These are phyloP conservation scores for Campoletis raptor DNA, from an alignment of 2,888 invertebrate genomes.

Conservation along the genomic window DNA sequence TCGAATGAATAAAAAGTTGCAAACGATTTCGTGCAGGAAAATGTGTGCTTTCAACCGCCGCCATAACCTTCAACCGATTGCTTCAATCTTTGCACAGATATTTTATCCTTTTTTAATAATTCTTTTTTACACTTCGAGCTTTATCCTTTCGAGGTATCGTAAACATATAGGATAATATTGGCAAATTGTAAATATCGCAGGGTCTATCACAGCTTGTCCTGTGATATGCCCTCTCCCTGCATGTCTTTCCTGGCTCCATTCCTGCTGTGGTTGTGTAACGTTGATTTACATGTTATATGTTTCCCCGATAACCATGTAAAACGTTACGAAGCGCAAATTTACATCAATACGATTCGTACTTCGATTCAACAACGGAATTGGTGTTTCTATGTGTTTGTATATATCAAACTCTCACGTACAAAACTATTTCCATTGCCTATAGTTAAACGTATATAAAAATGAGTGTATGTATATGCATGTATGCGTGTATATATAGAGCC, in stretches of 20 bases:
- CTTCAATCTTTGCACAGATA: background rate
- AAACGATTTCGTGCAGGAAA: background rate
- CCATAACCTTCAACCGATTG: background rate
- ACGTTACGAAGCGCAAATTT: conserved; percentile 48
- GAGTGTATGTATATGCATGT: background rate
- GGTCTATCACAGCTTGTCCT: conserved; percentile 69
- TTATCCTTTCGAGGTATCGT: conserved; percentile 64
- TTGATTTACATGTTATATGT: conserved; percentile 53
- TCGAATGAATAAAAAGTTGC: background rate
- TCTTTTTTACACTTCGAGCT: background rate
- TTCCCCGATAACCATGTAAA: conserved; percentile 52
- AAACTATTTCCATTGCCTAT: background rate
- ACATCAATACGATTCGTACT: conserved; percentile 16
- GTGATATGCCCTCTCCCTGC: conserved; percentile 2
- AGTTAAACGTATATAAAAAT: background rate
- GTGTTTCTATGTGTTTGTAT: background rate
- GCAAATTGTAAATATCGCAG: conserved; percentile 74
- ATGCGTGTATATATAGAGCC: background rate
- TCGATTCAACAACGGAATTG: conserved; percentile 33
- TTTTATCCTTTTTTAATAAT: background rate
- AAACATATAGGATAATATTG: conserved; percentile 67
- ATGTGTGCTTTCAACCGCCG: background rate
- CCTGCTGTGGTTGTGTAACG: background rate
- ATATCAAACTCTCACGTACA: conserved; percentile 17
- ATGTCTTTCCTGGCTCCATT: background rate